phyloP scores from a whole-genome alignment of 2,888 invertebrate species.

The Cataglyphis rosenhaueri region DNA sequence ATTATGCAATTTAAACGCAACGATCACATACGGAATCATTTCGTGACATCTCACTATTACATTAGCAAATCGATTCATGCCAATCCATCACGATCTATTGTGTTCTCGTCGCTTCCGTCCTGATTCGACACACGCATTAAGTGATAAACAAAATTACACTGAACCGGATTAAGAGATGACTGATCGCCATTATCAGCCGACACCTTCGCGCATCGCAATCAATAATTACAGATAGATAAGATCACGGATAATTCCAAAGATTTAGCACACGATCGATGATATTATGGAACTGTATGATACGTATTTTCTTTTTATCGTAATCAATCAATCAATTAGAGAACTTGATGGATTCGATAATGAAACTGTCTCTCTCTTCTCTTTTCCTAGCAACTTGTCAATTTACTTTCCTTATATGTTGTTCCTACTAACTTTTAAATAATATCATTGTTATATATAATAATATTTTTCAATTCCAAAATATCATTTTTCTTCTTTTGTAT shows the following conservation, averaged over 20 bases:
- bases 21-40: background rate
- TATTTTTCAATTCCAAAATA: background rate
- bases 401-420: background rate
- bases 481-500: background rate
- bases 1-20: conserved; percentile 51
- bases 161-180: background rate
- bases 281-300: background rate
- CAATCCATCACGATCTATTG: conserved; percentile 18
- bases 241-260: conserved; percentile 10
- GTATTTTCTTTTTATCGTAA: background rate
- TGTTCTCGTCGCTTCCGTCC: conserved; percentile 1
- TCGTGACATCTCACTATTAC: background rate
- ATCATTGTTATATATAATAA: background rate
- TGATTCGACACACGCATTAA: conserved; percentile 45
- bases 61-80: conserved; percentile 9
- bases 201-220: conserved; percentile 16
- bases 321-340: background rate
- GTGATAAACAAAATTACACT: conserved; percentile 49
- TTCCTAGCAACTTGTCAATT: background rate
- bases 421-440: background rate
- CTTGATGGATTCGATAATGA: background rate
- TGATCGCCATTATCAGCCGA: conserved; percentile 10
- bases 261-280: conserved; percentile 26
- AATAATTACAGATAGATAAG: conserved; percentile 46
- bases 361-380: background rate